Percentiles rank a stretch among this genome's conserved stretches.
Evolutionary conservation across 2,888 invertebrate species (phyloP).

Genomic region (Hyposoter dolosus): DNA sequence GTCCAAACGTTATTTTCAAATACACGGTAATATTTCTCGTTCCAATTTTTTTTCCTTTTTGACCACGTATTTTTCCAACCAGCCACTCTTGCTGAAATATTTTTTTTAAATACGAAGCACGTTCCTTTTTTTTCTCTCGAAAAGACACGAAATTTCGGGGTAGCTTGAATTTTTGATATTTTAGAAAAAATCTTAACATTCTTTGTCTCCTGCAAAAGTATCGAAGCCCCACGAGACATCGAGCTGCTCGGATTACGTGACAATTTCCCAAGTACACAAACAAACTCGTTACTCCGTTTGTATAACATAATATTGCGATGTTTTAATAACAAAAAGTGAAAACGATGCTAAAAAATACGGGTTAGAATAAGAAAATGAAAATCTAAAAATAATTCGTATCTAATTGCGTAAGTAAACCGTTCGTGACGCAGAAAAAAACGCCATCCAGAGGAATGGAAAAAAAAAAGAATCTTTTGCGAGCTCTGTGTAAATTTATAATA

Average conservation of each 20-base stretch:
- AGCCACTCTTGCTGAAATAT: not conserved
- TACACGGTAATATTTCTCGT: slow-evolving; percentile 1
- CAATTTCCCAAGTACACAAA: not conserved
- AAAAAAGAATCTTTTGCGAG: not conserved
- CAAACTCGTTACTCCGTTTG: not conserved
- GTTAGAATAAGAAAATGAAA: not conserved
- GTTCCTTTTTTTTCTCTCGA: too few species aligned
- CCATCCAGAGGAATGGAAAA: not conserved
- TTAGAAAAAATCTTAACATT: not conserved
- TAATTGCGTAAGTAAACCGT: not conserved
- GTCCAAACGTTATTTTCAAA: not conserved
- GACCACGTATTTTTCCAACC: not conserved
- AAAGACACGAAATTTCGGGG: not conserved
- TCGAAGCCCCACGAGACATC: not conserved
- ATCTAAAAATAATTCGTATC: slow-evolving; percentile 7
- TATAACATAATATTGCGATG: not conserved
- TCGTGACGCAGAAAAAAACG: slow-evolving; percentile 20
- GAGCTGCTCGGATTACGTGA: not conserved
- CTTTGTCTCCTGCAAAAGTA: not conserved
- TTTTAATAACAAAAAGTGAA: not conserved
- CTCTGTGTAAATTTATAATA: slow-evolving; percentile 30
- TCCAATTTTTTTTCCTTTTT: not conserved
- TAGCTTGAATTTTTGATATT: not conserved
- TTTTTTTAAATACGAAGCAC: not conserved
- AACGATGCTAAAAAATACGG: not conserved